Evolutionary conservation across 2,113 vertebrate genomes (phyloP), one percentile per base, ranked within the genome.

Genomic region (Tringa solitaria): DNA sequence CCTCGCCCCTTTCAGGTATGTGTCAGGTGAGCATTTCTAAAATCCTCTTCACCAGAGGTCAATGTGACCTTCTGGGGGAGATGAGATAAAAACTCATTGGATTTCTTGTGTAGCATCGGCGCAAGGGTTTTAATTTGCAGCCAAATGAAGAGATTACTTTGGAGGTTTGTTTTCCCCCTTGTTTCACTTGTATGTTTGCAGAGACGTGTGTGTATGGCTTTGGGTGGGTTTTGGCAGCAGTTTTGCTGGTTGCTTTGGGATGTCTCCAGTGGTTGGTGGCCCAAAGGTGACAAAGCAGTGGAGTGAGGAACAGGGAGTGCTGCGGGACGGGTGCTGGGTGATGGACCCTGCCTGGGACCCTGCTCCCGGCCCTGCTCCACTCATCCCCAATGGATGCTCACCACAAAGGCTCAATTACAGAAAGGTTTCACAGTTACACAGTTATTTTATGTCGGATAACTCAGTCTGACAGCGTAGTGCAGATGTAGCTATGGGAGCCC

Each of bases 371-470:
- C 61, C 27, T 18, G 67, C 60, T 73, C 32, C 1, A 0, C 74
- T 68, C 2, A 0, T 30, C 14, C 74, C 30, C 3, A 4, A 9
- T 0, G 3, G 76, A 33, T 20, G 10, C 43, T 65, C n/a, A 23
- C 24, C 0, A 1, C 2, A 1, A 39, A 72, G 39, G 33, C 43
- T 39, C 51, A 12, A 13, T 46, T 24, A 77, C 30, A 35, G 64
- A 18, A 54, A 24, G 51, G 8, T 72, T 64, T 76, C 15, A 50
- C 30, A 22, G 51, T 45, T 27, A 6, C 8, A 35, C 10, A 3
- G 57, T 50, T 54, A 33, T 23, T 46, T 33, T 23, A 17, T 30
- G 37, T 27, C 53, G 45, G n/a, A 46, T 27, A 61, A 41, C 26
- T 61, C 69, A 50, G 41, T 8, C 76, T 3, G 0, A 35, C 56